Evolutionary conservation across 2,113 vertebrate species (phyloP), one percentile per base, ranked within the genome.

Genomic region (Arvicanthis niloticus): DNA sequence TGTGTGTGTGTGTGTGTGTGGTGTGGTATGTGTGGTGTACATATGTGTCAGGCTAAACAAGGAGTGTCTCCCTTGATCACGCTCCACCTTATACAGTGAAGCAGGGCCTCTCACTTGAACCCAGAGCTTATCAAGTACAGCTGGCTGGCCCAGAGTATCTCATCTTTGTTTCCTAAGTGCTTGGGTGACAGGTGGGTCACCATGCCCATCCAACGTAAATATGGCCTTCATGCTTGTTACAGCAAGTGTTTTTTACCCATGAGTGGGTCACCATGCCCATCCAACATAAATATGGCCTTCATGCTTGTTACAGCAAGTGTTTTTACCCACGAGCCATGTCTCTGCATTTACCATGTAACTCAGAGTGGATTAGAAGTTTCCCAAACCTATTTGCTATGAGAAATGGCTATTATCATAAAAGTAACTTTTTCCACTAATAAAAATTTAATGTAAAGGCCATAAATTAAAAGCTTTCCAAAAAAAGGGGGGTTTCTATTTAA

Each of bases 401-500:
- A 53, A 67, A 60, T 72, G 4, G 51, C 67, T 34, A 89, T 13
- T 58, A 62, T 0, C 70, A 37, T 11, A 68, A 48, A 80, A 53
- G 37, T 42, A 34, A 70, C 53, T 68, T 53, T n/a, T n/a, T 75
- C 11, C 56, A 56, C 40, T 62, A 93, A 68, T 92, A 96, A 91
- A 91, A 80, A 91, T 15, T 62, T 62, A 84, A 92, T 48, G 29
- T 37, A 88, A 94, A 76, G 73, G 1, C 6, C 34, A 53, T 90
- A 72, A 90, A 90, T 92, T 81, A 93, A 88, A 75, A 82, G 87
- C 48, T 85, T 22, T 67, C 42, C 75, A 75, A 70, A 90, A 76
- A 60, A 75, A n/a, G n/a, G 13, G 12, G 31, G 90, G 92, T 93
- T 95, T 86, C 65, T 89, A 42, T 24, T 8, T 11, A 76, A 37